Evolutionary conservation across 2,113 vertebrate species (phyloP).

Genomic region (Phalacrocorax aristotelis): DNA sequence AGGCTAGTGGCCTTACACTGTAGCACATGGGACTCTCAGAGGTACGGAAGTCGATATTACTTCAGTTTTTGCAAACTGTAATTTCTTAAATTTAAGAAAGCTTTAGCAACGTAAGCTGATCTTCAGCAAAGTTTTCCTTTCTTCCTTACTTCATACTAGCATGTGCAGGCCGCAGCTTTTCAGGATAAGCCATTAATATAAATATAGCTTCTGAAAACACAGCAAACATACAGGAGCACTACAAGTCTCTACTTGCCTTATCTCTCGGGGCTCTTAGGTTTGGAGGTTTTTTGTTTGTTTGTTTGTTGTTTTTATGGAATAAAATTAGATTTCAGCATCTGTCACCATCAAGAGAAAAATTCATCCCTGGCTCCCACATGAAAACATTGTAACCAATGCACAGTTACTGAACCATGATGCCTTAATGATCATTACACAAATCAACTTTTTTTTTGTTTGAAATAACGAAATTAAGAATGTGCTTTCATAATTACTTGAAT

Average conservation of each 20-base stretch:
- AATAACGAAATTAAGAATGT: slow-evolving; percentile 72
- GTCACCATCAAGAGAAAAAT: slow-evolving; percentile 70
- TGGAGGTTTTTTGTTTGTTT: not conserved
- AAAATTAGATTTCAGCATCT: slow-evolving; percentile 80
- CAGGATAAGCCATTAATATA: not conserved
- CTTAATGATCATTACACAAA: slow-evolving; percentile 76
- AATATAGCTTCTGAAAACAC: slow-evolving; percentile 7
- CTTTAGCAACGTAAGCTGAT: not conserved
- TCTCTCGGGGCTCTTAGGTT: slow-evolving; percentile 51
- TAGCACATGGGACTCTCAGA: not conserved
- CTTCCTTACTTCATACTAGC: not conserved
- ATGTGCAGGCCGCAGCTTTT: not conserved
- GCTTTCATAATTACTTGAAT: slow-evolving; percentile 69
- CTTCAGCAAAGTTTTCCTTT: not conserved
- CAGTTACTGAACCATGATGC: slow-evolving; percentile 73
- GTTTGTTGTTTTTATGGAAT: slow-evolving; percentile 57
- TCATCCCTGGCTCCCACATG: slow-evolving; percentile 72
- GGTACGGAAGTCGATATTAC: not conserved
- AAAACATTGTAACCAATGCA: slow-evolving; percentile 73
- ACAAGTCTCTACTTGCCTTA: slow-evolving; percentile 55
- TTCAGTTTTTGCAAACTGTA: not conserved
- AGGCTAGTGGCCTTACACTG: not conserved
- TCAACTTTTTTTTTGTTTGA: slow-evolving; percentile 57
- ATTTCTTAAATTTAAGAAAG: slow-evolving; percentile 12
- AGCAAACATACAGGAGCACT: not conserved